These are phyloP conservation scores for Drosophila sordidapex DNA, from an alignment of 2,888 invertebrate genomes.

Conservation along the genomic window DNA sequence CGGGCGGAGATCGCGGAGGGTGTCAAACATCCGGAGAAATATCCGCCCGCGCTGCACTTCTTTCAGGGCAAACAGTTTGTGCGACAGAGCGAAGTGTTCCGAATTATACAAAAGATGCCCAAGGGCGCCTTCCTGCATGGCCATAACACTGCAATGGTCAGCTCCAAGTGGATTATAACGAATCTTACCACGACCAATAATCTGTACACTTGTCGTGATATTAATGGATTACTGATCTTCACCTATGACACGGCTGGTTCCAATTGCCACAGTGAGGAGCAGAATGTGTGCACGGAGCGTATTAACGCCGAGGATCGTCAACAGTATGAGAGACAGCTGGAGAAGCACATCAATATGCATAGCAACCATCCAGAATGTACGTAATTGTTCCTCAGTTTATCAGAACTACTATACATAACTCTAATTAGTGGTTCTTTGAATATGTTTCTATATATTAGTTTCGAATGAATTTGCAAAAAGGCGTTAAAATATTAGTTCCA, in stretches of 20 bases:
- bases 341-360: constrained; percentile 87
- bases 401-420: not conserved
- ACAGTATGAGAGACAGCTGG: constrained; percentile 86
- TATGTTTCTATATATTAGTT: too few relatives aligned
- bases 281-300: constrained; percentile 85
- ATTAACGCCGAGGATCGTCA: constrained; percentile 85
- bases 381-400: constrained; percentile 21
- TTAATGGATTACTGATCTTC: constrained; percentile 82
- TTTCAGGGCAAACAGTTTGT: constrained; percentile 86
- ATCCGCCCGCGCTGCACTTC: constrained; percentile 87
- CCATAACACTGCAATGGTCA: constrained; percentile 87
- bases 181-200: constrained; percentile 86
- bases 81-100: constrained; percentile 86
- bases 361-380: constrained; percentile 85
- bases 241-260: constrained; percentile 80
- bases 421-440: too few relatives aligned
- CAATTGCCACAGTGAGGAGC: constrained; percentile 82
- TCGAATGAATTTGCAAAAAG: too few relatives aligned
- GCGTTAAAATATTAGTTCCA: too few relatives aligned
- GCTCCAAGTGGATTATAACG: constrained; percentile 85
- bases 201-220: constrained; percentile 82
- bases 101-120: constrained; percentile 87
- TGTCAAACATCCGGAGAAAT: constrained; percentile 84
- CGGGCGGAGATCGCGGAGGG: constrained; percentile 82
- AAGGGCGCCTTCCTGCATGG: constrained; percentile 87